Base-by-base conservation (phyloP, 1,140 invertebrate species). In the Bombus terrestris region DNA sequence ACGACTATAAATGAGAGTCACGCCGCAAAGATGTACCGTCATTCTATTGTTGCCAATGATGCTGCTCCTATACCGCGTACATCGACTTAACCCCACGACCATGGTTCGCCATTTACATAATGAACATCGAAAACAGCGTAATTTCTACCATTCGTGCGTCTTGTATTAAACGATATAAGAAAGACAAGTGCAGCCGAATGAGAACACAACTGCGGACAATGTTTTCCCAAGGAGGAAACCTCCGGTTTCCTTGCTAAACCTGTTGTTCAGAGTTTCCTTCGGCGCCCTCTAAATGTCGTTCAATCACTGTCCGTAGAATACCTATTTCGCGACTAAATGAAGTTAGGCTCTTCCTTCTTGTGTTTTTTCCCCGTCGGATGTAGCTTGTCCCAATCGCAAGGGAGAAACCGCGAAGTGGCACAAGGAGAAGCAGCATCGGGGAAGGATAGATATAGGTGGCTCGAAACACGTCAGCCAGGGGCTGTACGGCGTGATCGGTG, bases 311-410 rank as follows among this genome's bases (percentile, higher is more conserved):
- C 81, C 43, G 41, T 64, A 59, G 47, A 81, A 83, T 80, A 64
- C 66, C 62, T 66, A 81, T 89, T 86, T 84, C 72, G 69, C 68
- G 53, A 53, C 64, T 75, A 89, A 88, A 88, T 53, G 69, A 88
- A 86, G 62, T 89, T 81, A 86, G 47, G 43, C 32, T 82, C 69
- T 78, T 53, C 57, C 84, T 79, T 66, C 79, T 86, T 74, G 74
- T 39, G 43, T 83, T 86, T 86, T 89, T 86, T 47, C 47, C 32
- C 64, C 39, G 18, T 15, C 41, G 22, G 43, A 57, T 35, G 47
- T 35, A 28, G 43, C 35, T 18, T 64, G 37, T 75, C n/a, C 25
- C 71, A 28, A 66, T 62, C 68, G 37, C 62, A 59, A 59, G 35
- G 57, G 22, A 28, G 57, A 37, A 59, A 35, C 78, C 47, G 37